These are phyloP conservation scores for Pegoplata infirma DNA, from an alignment of 2,888 invertebrate species.

Conservation along the genomic window DNA sequence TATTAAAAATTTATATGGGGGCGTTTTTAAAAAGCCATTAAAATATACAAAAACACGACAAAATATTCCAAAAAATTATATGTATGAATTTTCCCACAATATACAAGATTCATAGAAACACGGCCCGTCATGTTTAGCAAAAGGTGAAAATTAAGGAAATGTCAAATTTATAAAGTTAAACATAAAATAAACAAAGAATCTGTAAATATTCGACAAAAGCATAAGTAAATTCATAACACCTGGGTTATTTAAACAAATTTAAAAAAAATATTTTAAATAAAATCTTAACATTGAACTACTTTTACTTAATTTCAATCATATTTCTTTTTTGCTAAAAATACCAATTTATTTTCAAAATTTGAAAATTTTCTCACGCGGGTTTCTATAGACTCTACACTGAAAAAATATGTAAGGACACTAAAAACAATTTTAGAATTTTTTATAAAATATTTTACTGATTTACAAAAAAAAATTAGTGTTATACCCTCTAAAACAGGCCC, in stretches of 20 bases:
- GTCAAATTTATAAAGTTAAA: background rate
- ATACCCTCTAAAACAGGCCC: too few relatives aligned
- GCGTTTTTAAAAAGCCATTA: conserved; percentile 39
- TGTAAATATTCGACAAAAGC: background rate
- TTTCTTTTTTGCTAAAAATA: background rate
- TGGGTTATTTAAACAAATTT: conserved; percentile 6
- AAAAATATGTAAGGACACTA: too few relatives aligned
- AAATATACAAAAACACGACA: conserved; percentile 18
- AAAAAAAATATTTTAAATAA: conserved; percentile 5
- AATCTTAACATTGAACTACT: conserved; percentile 57
- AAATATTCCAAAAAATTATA: conserved; percentile 42
- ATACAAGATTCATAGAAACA: background rate
- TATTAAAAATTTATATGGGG: conserved; percentile 37
- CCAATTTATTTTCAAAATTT: background rate
- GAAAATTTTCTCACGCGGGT: background rate
- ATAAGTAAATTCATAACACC: conserved; percentile 40
- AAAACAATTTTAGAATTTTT: too few relatives aligned
- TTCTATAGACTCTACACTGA: background rate
- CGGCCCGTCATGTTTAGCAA: background rate
- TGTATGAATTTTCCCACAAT: background rate
- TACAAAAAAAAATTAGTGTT: too few relatives aligned
- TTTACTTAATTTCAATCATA: conserved; percentile 33
- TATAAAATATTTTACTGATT: too few relatives aligned
- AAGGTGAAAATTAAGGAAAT: conserved; percentile 28
- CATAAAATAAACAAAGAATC: background rate